Percentiles rank a stretch among this genome's conserved stretches.
Conservation (phyloP, 2,113 vertebrate species). For the Sinocyclocheilus anshuiensis region DNA sequence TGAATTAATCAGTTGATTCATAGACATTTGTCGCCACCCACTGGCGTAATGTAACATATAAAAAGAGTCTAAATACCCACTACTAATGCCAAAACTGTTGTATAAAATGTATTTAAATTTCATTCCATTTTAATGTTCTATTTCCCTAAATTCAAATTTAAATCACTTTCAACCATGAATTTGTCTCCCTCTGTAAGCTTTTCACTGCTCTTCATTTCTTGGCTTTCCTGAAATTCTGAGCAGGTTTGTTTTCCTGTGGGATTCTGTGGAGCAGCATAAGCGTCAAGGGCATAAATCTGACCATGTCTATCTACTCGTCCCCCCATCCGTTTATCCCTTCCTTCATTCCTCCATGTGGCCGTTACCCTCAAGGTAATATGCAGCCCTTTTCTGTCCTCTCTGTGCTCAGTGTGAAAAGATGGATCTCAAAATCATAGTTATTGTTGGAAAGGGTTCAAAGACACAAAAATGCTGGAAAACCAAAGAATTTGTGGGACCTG, state of each 20-base stretch:
- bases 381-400: neutral
- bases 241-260: neutral
- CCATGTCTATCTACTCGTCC: neutral
- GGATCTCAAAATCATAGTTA: too few species aligned
- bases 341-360: neutral
- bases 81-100: neutral
- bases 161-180: neutral
- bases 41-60: neutral
- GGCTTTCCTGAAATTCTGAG: neutral
- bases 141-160: neutral
- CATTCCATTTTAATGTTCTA: neutral
- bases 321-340: neutral
- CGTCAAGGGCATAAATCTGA: slow-evolving; percentile 1
- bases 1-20: neutral
- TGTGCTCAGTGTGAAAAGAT: too few species aligned
- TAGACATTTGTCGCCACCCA: neutral
- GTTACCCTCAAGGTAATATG: neutral
- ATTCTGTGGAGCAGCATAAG: slow-evolving; percentile 1
- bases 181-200: neutral
- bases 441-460: too few species aligned
- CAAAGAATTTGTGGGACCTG: too few species aligned
- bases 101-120: neutral
- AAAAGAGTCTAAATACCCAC: neutral
- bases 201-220: neutral
- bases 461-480: too few species aligned